phyloP scores from a whole-genome alignment of 2,797 vertebrate species.

The Scarus forsteni region DNA sequence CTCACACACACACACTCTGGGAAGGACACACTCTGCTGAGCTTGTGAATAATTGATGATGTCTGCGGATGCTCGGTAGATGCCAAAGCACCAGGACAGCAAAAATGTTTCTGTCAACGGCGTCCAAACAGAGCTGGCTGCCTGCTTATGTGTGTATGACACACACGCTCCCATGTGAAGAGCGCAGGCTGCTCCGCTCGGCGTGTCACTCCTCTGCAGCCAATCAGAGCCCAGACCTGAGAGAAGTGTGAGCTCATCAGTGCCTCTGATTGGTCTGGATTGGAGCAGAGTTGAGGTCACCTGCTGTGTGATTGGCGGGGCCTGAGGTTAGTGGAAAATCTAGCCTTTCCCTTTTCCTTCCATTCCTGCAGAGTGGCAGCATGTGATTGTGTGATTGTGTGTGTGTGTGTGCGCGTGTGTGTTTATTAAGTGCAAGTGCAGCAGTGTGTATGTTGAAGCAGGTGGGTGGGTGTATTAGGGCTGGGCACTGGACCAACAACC shows the following conservation, averaged over 20 bases:
- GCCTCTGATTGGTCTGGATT: conserved; percentile 83
- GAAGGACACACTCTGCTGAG: conserved; percentile 59
- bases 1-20: conserved; percentile 23
- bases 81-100: conserved; percentile 85
- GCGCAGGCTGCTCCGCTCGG: conserved; percentile 75
- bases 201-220: conserved; percentile 79
- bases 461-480: conserved; percentile 1
- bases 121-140: conserved; percentile 88
- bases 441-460: conserved; percentile 1
- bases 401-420: conserved; percentile 5
- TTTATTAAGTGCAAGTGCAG: conserved; percentile 9
- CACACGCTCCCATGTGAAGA: conserved; percentile 84
- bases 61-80: conserved; percentile 69
- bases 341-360: conserved; percentile 54
- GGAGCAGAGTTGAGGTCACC: conserved; percentile 68
- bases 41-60: conserved; percentile 88
- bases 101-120: conserved; percentile 84
- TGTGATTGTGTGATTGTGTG: conserved; percentile 17
- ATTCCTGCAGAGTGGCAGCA: conserved; percentile 61
- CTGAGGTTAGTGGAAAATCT: conserved; percentile 65
- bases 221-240: conserved; percentile 77
- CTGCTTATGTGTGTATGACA: conserved; percentile 70
- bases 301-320: conserved; percentile 84
- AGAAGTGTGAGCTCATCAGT: conserved; percentile 75
- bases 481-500: too few species aligned